Conservation (phyloP, 2,888 invertebrate species). For the Euzophera pinguis region DNA sequence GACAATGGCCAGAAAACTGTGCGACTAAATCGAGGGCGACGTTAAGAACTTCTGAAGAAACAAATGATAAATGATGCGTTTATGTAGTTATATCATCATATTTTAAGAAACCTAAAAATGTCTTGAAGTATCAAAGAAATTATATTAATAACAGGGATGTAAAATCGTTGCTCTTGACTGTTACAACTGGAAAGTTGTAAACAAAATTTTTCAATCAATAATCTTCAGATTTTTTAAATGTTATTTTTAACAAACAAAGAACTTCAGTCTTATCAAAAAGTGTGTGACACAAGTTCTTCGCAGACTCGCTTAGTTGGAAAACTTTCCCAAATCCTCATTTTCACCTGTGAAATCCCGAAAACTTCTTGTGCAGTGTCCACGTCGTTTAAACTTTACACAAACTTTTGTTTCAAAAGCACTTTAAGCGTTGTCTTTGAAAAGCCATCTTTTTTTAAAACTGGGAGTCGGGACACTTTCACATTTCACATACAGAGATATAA, state of each 20-base stretch:
- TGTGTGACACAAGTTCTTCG: neutral
- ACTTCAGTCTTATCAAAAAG: too few species aligned
- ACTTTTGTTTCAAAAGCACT: conserved; percentile 4
- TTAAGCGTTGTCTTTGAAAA: neutral
- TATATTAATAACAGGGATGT: too few species aligned
- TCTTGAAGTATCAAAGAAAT: too few species aligned
- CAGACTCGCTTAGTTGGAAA: neutral
- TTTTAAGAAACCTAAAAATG: too few species aligned
- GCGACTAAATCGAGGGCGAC: neutral
- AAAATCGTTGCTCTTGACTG: too few species aligned
- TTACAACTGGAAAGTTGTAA: too few species aligned
- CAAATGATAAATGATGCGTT: neutral
- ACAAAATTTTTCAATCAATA: too few species aligned
- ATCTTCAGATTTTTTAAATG: too few species aligned
- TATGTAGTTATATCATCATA: too few species aligned
- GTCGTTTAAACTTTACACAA: neutral
- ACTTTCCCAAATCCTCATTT: conserved; percentile 1
- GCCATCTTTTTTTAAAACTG: neutral
- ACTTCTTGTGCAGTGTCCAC: conserved; percentile 1
- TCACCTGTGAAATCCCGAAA: neutral
- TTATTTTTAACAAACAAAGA: too few species aligned
- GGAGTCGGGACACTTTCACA: too few species aligned
- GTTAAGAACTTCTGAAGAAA: neutral
- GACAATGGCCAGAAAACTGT: conserved; percentile 1
- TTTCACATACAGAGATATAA: too few species aligned